Evolutionary conservation across 2,797 vertebrate species (phyloP).

Genomic region (Alosa sapidissima): DNA sequence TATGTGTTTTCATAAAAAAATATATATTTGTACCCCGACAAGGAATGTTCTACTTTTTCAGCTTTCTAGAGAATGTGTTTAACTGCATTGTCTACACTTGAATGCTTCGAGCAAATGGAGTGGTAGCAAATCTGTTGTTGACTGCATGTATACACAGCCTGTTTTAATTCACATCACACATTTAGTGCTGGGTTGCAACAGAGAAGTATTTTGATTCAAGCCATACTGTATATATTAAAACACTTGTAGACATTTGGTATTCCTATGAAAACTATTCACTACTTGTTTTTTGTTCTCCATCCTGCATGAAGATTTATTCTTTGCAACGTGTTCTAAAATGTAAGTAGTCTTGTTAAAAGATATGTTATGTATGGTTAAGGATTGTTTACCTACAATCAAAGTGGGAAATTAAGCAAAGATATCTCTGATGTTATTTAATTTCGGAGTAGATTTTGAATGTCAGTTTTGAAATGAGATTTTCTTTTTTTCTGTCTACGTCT

Average conservation of each 20-base stretch:
- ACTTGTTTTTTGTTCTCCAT: background rate
- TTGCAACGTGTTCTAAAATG: background rate
- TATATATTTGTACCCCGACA: constrained; percentile 1
- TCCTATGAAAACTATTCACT: background rate
- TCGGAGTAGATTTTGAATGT: background rate
- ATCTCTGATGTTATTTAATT: background rate
- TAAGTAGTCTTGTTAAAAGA: background rate
- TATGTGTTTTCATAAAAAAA: constrained; percentile 24
- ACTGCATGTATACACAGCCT: background rate
- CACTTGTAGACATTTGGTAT: background rate
- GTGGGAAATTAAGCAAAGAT: background rate
- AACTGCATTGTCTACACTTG: constrained; percentile 2
- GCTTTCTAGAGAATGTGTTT: constrained; percentile 5
- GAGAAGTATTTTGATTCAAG: background rate
- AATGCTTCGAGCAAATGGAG: background rate
- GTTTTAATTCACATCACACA: background rate
- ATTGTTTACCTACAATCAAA: constrained; percentile 5
- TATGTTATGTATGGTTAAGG: background rate
- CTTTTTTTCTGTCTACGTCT: constrained; percentile 9
- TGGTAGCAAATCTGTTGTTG: constrained; percentile 2
- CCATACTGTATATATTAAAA: background rate
- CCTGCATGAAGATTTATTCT: background rate
- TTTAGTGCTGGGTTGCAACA: background rate
- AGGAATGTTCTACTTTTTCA: constrained; percentile 29
- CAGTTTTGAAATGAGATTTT: constrained; percentile 18